Evolutionary conservation across 2,888 invertebrate genomes (phyloP).

Genomic region (Nephrotoma appendiculata): DNA sequence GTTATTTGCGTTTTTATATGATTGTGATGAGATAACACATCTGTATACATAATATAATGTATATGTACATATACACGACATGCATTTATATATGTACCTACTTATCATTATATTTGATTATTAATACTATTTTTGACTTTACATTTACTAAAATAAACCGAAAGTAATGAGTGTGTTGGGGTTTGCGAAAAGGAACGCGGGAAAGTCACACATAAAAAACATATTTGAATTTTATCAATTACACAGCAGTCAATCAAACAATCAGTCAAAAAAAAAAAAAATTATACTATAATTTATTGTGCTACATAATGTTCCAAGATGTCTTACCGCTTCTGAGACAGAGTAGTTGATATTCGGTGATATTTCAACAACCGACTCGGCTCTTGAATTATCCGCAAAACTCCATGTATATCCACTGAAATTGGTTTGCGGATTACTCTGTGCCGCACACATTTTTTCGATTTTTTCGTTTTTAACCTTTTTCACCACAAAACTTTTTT

Average conservation of each 20-base stretch:
- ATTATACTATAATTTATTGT: background rate
- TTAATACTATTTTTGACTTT: background rate
- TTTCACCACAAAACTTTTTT: background rate
- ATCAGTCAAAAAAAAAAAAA: background rate
- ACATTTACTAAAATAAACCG: background rate
- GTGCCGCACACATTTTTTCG: slow-evolving; percentile 30
- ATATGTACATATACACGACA: background rate
- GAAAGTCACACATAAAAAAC: background rate
- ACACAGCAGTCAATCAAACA: background rate
- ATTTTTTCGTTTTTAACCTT: background rate
- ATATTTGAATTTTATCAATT: background rate
- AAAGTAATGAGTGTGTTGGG: background rate
- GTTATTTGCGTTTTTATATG: background rate
- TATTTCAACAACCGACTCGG: slow-evolving; percentile 33
- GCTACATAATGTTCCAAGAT: background rate
- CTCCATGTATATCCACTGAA: slow-evolving; percentile 34
- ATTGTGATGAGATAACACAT: slow-evolving; percentile 2
- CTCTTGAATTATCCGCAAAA: slow-evolving; percentile 31
- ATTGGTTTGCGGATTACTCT: slow-evolving; percentile 31
- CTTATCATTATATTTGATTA: background rate
- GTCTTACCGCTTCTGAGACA: slow-evolving; percentile 33
- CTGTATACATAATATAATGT: background rate
- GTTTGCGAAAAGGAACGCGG: background rate
- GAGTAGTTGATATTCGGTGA: slow-evolving; percentile 34
- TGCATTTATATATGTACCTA: background rate